Evolutionary conservation across 2,113 vertebrate species (phyloP), one percentile per base, ranked within the genome.

Genomic region (Ancistrus triradiatus): DNA sequence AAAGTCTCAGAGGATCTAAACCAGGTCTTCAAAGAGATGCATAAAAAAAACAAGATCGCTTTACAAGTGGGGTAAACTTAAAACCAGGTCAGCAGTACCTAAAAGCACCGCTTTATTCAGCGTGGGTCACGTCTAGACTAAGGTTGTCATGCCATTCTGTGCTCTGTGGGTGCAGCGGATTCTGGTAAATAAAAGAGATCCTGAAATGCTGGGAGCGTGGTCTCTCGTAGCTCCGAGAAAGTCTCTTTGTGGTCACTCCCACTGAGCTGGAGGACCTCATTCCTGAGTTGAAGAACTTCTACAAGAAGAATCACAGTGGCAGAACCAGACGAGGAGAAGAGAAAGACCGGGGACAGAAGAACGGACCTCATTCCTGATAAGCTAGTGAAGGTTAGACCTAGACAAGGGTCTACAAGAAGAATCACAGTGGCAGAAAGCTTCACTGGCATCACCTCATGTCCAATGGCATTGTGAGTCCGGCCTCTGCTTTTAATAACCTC

Each of bases 381-480:
- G 96, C 98, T n/a, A n/a, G n/a, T 4, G 96, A 99, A 80, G 96
- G 98, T 70, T 99, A n/a, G n/a, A n/a, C n/a, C n/a, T n/a, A n/a
- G n/a, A n/a, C n/a, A n/a, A n/a, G n/a, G n/a, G n/a, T 99, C 76
- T 99, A 99, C 75, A 99, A 99, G 86, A 99, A 98, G 87, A 99
- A 98, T 83, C 96, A 99, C 83, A 99, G 94, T 31, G 96, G 96
- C 78, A 88, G 95, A 80, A 99, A 99, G 77, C 88, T 99, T 28
- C 96, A 99, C 80, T 99, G 96, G 96, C 96, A 99, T 68, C 96
- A 99, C 79, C 93, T 99, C 74, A 99, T 99, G 95, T 99, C 96
- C 70, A 99, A 99, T 59, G 96, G 96, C 87, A 98, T 99, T 77
- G 96, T 99, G 83, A 91, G 95, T 89, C 4, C 2, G 2, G 1